phyloP scores from a whole-genome alignment of 2,888 invertebrate genomes.

The Autographa pulchrina region DNA sequence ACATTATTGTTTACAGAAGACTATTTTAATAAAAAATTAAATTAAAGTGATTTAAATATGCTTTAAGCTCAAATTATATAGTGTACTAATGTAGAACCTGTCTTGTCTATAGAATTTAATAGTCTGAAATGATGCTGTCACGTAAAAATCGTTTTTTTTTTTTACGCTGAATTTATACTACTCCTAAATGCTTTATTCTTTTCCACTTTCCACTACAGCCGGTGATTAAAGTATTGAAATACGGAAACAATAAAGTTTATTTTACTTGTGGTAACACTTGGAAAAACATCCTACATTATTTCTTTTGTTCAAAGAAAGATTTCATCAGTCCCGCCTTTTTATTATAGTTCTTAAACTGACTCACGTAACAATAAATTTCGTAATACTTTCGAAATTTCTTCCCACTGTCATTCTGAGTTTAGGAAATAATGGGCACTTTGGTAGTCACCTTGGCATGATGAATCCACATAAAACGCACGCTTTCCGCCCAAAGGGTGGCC shows the following conservation, averaged over 20 bases:
- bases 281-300: conserved; percentile 1
- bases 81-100: too few relatives aligned
- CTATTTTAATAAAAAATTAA: too few relatives aligned
- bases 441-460: conserved; percentile 26
- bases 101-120: too few relatives aligned
- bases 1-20: too few relatives aligned
- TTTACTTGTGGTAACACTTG: conserved; percentile 1
- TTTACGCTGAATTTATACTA: too few relatives aligned
- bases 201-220: too few relatives aligned
- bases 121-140: too few relatives aligned
- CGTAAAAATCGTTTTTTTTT: too few relatives aligned
- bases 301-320: conserved; percentile 2
- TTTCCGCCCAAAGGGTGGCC: conserved; percentile 40
- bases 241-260: conserved; percentile 4
- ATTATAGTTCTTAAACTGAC: conserved; percentile 1
- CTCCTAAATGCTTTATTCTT: neutral
- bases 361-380: conserved; percentile 4
- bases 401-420: conserved; percentile 12
- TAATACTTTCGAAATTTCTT: conserved; percentile 8
- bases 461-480: conserved; percentile 40
- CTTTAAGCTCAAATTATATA: too few relatives aligned
- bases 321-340: neutral
- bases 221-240: neutral
- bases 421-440: conserved; percentile 13
- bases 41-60: too few relatives aligned